Percentiles rank a stretch among this genome's conserved stretches.
These are phyloP conservation scores for Vipera ursinii DNA, from an alignment of 2,797 vertebrate genomes.

Conservation along the genomic window DNA sequence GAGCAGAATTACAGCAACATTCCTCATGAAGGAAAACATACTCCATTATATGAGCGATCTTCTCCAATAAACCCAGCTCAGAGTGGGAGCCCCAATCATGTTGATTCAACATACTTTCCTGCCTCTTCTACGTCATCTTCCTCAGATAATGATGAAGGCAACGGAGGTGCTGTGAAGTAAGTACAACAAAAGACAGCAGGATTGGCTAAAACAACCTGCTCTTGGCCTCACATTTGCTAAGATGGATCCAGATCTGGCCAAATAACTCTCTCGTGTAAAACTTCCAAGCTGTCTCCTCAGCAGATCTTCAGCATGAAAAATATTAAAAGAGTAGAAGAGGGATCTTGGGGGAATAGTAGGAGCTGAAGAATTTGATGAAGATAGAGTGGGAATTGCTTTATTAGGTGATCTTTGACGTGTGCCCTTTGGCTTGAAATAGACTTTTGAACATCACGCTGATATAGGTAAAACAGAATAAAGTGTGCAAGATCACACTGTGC, in stretches of 20 bases:
- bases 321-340: background rate
- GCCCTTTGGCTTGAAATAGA: background rate
- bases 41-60: conserved; percentile 89
- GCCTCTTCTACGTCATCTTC: conserved; percentile 87
- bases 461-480: background rate
- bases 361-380: background rate
- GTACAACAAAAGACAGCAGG: conserved; percentile 49
- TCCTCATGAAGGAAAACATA: conserved; percentile 91
- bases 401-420: background rate
- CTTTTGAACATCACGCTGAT: background rate
- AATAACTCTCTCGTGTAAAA: background rate
- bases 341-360: background rate
- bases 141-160: conserved; percentile 87
- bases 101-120: conserved; percentile 82
- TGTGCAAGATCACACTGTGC: background rate
- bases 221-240: background rate
- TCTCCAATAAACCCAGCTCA: conserved; percentile 84
- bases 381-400: background rate
- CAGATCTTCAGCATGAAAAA: background rate
- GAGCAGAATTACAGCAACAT: conserved; percentile 89
- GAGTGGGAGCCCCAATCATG: conserved; percentile 80
- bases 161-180: conserved; percentile 86
- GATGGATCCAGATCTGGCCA: background rate
- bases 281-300: background rate
- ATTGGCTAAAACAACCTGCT: background rate